Evolutionary conservation across 1,140 invertebrate species (phyloP).

Genomic region (Dendroctonus ponderosae): DNA sequence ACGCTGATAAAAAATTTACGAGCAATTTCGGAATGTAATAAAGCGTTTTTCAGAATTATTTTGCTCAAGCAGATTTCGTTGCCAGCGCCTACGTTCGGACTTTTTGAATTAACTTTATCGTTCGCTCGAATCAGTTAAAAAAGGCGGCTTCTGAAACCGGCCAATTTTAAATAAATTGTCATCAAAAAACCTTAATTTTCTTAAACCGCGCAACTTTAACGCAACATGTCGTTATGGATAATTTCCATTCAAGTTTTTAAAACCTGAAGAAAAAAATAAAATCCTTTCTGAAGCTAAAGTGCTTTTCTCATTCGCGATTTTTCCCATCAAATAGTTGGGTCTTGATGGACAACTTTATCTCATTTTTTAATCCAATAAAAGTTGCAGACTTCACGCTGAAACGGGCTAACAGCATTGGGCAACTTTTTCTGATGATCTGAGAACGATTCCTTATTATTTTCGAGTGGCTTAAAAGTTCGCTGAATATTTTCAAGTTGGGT

Average conservation of each 20-base stretch:
- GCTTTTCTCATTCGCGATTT: not conserved
- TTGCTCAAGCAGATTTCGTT: constrained; percentile 7
- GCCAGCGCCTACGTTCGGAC: too few species aligned
- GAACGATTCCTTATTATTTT: too few species aligned
- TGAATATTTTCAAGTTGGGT: too few species aligned
- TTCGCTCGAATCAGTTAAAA: too few species aligned
- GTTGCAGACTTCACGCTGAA: too few species aligned
- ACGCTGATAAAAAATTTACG: constrained; percentile 12
- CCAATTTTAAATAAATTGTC: not conserved
- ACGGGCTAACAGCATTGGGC: too few species aligned
- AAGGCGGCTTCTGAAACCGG: not conserved
- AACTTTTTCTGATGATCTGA: too few species aligned
- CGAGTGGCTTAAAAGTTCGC: too few species aligned
- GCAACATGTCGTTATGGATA: not conserved
- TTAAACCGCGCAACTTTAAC: not conserved
- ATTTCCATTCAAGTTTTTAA: not conserved
- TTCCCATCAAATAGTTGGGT: not conserved
- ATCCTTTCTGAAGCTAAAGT: not conserved
- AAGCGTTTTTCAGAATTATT: constrained; percentile 11
- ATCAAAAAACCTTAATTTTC: not conserved
- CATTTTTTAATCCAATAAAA: too few species aligned
- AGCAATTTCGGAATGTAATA: constrained; percentile 13
- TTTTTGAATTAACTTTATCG: too few species aligned
- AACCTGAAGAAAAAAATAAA: not conserved
- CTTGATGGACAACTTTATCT: not conserved